These are phyloP conservation scores for Sebastes dallii DNA, from an alignment of 2,797 vertebrate genomes.

Conservation along the genomic window DNA sequence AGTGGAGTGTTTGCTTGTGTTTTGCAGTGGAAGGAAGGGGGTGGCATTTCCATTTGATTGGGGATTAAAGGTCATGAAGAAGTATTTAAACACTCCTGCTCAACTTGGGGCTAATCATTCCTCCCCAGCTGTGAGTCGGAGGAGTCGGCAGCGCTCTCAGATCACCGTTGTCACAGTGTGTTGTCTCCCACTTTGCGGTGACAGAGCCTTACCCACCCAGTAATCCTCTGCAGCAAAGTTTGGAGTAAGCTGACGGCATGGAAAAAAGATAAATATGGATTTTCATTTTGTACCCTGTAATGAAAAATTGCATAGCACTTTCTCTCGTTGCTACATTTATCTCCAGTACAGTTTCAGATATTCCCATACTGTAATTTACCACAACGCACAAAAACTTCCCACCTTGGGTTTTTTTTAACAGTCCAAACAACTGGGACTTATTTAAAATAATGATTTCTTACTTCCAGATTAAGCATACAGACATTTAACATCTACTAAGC, in stretches of 20 bases:
- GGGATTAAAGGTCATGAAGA: slow-evolving; percentile 73
- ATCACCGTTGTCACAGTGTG: slow-evolving; percentile 69
- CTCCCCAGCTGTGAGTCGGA: slow-evolving; percentile 60
- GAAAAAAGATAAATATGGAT: slow-evolving; percentile 81
- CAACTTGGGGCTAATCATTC: slow-evolving; percentile 71
- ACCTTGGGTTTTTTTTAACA: slow-evolving; percentile 17
- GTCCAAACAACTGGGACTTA: slow-evolving; percentile 27
- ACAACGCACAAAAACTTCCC: slow-evolving; percentile 38
- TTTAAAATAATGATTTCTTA: slow-evolving; percentile 22
- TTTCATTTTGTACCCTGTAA: slow-evolving; percentile 73
- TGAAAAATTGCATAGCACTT: slow-evolving; percentile 70
- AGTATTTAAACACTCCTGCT: slow-evolving; percentile 61
- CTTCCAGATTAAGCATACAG: neutral
- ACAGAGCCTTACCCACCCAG: slow-evolving; percentile 66
- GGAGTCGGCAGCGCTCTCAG: slow-evolving; percentile 53
- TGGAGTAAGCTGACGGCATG: slow-evolving; percentile 74
- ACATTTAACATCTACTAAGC: slow-evolving; percentile 26
- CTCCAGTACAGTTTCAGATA: slow-evolving; percentile 53
- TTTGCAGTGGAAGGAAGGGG: slow-evolving; percentile 23
- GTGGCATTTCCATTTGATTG: slow-evolving; percentile 65
- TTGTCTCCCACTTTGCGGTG: slow-evolving; percentile 68
- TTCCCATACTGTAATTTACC: slow-evolving; percentile 45
- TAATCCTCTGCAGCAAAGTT: slow-evolving; percentile 77
- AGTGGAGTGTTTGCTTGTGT: slow-evolving; percentile 33
- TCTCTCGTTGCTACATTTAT: slow-evolving; percentile 62